Percentiles rank a stretch among this genome's conserved stretches.
Evolutionary conservation across 2,113 vertebrate species (phyloP).

Genomic region (Jaculus jaculus): DNA sequence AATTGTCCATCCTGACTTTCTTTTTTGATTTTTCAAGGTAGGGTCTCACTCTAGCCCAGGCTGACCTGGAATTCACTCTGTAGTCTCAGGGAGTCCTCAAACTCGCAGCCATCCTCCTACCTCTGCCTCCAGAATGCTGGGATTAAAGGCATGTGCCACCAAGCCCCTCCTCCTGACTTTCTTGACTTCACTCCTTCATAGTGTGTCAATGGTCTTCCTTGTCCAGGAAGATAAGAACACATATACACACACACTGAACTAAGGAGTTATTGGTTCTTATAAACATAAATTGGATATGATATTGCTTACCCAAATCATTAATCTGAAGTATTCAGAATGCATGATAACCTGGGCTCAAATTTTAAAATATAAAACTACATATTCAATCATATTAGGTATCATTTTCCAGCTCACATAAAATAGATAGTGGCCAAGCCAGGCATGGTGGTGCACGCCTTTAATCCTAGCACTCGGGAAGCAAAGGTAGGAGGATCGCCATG

Average conservation of each 20-base stretch:
- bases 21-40: neutral
- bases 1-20: constrained; percentile 1
- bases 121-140: no score
- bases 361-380: constrained; percentile 7
- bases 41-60: no score
- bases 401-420: constrained; percentile 21
- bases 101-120: no score
- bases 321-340: constrained; percentile 33
- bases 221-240: neutral
- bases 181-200: neutral
- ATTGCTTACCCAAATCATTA: neutral
- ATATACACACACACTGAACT: neutral
- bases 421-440: neutral
- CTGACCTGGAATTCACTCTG: no score
- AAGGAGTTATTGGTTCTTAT: constrained; percentile 13
- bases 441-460: no score
- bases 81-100: no score
- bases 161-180: neutral
- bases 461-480: no score
- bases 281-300: constrained; percentile 23
- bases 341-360: neutral
- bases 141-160: no score
- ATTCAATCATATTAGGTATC: neutral
- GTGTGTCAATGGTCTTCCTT: neutral
- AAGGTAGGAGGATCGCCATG: no score